Conservation (phyloP, 1,140 invertebrate species). For the Heliconius nattereri region DNA sequence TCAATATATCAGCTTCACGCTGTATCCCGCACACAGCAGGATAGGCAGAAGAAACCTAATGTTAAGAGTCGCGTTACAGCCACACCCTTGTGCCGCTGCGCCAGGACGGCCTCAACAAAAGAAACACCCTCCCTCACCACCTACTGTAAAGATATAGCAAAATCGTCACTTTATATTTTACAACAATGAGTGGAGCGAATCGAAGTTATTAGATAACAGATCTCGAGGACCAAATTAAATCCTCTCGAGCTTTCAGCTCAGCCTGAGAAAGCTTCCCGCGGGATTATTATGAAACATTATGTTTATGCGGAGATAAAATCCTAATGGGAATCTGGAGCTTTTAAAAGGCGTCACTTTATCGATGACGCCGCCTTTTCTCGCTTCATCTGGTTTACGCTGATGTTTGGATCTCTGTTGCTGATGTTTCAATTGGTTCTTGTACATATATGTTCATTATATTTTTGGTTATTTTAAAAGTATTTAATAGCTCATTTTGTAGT, state of each 20-base stretch:
- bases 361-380: constrained; percentile 14
- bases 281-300: constrained; percentile 32
- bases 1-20: too few relatives aligned
- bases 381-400: constrained; percentile 19
- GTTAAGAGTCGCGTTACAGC: too few relatives aligned
- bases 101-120: too few relatives aligned
- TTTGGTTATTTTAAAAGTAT: not conserved
- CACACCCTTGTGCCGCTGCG: too few relatives aligned
- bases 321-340: constrained; percentile 28
- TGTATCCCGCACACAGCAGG: too few relatives aligned
- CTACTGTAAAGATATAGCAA: not conserved
- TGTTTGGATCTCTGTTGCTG: constrained; percentile 4
- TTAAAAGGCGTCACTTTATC: constrained; percentile 26
- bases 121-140: not conserved
- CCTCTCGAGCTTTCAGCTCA: constrained; percentile 17
- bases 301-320: constrained; percentile 31
- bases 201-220: constrained; percentile 19
- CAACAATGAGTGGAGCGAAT: constrained; percentile 12
- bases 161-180: constrained; percentile 10
- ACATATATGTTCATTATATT: not conserved
- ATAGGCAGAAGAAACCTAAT: too few relatives aligned
- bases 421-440: not conserved
- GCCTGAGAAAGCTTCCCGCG: constrained; percentile 19
- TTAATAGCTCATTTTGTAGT: not conserved
- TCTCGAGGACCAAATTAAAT: constrained; percentile 8